A percentile compares a stretch with the other conserved stretches of the same genome.
Evolutionary conservation across 2,113 vertebrate genomes (phyloP).

Genomic region (Ailuropoda melanoleuca): DNA sequence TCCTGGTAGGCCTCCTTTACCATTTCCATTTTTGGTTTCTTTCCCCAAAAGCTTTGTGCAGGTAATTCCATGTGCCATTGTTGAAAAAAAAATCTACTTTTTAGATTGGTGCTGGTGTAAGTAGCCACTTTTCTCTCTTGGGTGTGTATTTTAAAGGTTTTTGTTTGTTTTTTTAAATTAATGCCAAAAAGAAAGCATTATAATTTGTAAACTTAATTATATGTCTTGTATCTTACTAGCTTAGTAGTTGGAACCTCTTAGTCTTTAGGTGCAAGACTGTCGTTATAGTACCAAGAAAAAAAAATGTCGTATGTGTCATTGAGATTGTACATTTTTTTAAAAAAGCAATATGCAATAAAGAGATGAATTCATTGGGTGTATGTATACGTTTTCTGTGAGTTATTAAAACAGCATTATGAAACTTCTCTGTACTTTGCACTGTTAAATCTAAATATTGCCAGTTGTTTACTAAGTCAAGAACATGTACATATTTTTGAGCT

Average conservation of each 20-base stretch:
- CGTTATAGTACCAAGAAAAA: constrained; percentile 83
- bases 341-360: constrained; percentile 90
- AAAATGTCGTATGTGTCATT: constrained; percentile 85
- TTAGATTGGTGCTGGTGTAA: constrained; percentile 89
- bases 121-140: constrained; percentile 86
- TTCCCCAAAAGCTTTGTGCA: constrained; percentile 82
- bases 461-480: background rate
- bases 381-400: constrained; percentile 57
- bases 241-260: constrained; percentile 83
- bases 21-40: constrained; percentile 77
- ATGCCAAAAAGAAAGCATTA: constrained; percentile 86
- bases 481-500: background rate
- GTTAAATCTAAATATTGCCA: constrained; percentile 18
- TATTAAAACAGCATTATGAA: constrained; percentile 50
- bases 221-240: constrained; percentile 85
- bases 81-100: constrained; percentile 77
- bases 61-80: constrained; percentile 87
- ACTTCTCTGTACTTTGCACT: background rate
- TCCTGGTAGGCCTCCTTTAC: constrained; percentile 70
- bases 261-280: constrained; percentile 86
- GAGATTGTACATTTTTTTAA: constrained; percentile 88
- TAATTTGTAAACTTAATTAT: constrained; percentile 88
- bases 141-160: constrained; percentile 85
- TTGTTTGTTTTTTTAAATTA: constrained; percentile 82
- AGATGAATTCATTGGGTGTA: constrained; percentile 80